Evolutionary conservation across 2,113 vertebrate genomes (phyloP).

Genomic region (Platysteira castanea): DNA sequence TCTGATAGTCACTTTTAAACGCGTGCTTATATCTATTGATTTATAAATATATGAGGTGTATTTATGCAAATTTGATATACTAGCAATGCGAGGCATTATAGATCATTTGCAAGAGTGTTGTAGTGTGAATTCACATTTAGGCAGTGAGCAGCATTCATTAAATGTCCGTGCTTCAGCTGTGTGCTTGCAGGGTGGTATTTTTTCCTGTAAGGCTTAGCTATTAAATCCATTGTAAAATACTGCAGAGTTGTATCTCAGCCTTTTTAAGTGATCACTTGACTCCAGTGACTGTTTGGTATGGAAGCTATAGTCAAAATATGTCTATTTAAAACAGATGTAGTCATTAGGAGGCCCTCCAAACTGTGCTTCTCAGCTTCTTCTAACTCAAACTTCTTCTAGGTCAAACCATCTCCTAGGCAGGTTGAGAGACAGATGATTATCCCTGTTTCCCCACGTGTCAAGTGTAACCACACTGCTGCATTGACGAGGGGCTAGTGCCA

Average conservation of each 20-base stretch:
- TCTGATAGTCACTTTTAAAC: constrained; percentile 50
- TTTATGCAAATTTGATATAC: constrained; percentile 55
- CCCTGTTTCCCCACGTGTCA: background rate
- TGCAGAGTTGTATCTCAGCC: background rate
- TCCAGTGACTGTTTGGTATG: background rate
- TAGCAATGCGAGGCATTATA: constrained; percentile 1
- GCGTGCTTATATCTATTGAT: constrained; percentile 17
- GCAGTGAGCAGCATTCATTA: constrained; percentile 6
- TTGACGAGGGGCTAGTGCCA: background rate
- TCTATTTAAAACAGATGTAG: constrained; percentile 39
- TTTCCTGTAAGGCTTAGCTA: background rate
- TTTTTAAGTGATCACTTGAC: constrained; percentile 33
- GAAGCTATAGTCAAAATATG: constrained; percentile 22
- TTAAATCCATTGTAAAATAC: constrained; percentile 41
- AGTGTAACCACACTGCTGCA: background rate
- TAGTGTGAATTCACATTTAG: constrained; percentile 27
- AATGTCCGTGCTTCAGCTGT: background rate
- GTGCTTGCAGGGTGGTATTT: background rate
- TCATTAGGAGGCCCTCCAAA: background rate
- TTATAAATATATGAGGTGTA: constrained; percentile 47
- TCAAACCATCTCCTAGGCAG: background rate
- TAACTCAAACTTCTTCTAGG: background rate
- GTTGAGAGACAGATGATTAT: background rate
- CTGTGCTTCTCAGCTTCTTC: background rate
- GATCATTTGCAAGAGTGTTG: constrained; percentile 24